A percentile compares a stretch with the other conserved stretches of the same genome.
Evolutionary conservation across 2,888 invertebrate species (phyloP).

Genomic region (Cenopis cana): DNA sequence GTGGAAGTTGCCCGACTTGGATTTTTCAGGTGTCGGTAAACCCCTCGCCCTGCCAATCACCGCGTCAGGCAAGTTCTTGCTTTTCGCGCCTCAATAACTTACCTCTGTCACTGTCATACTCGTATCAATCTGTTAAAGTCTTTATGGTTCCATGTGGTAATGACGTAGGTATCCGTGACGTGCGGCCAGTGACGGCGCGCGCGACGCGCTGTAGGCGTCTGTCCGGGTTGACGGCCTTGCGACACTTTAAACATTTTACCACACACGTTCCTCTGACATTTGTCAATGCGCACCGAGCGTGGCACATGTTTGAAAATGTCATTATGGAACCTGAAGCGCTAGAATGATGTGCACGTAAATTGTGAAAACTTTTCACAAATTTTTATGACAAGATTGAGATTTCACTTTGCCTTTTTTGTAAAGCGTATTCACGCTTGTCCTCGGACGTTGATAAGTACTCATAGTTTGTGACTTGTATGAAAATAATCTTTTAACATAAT

Average conservation of each 20-base stretch:
- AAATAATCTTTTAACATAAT: not conserved
- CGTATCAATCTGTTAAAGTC: not conserved
- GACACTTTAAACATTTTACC: slow-evolving; percentile 45
- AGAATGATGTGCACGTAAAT: no score
- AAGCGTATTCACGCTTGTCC: no score
- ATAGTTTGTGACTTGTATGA: no score
- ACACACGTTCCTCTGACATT: slow-evolving; percentile 46
- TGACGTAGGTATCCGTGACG: slow-evolving; percentile 43
- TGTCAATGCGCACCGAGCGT: slow-evolving; percentile 17
- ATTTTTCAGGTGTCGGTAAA: no score
- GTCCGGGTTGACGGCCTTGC: slow-evolving; percentile 52
- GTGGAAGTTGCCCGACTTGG: no score
- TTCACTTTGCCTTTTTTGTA: no score
- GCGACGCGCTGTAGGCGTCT: slow-evolving; percentile 52
- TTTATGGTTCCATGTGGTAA: slow-evolving; percentile 32
- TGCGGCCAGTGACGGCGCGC: slow-evolving; percentile 48
- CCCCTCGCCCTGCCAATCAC: no score
- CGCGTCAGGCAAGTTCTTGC: no score
- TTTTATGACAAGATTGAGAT: no score
- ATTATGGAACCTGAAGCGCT: slow-evolving; percentile 1
- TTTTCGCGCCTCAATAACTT: no score
- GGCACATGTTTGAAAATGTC: slow-evolving; percentile 30
- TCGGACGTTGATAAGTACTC: not conserved
- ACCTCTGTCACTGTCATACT: no score
- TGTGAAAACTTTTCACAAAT: no score